Conservation (phyloP, 2,797 vertebrate genomes). For the Pseudopleuronectes americanus region DNA sequence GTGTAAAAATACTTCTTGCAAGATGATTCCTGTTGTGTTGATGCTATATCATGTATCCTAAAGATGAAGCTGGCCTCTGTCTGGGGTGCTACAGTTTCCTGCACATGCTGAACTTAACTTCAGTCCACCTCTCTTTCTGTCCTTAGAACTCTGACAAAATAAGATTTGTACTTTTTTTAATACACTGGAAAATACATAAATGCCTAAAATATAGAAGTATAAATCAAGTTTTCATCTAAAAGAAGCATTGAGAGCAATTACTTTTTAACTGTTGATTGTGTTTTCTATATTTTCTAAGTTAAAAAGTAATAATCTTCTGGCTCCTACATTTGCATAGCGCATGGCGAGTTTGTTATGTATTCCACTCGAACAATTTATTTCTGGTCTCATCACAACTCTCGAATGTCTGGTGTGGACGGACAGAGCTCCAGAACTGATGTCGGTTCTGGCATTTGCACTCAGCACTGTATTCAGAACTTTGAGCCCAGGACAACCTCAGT, state of each 20-base stretch:
- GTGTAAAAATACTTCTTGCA: background rate
- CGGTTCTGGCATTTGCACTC: no score
- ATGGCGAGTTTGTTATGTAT: no score
- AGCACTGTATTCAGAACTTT: no score
- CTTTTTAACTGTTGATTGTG: background rate
- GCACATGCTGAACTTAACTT: background rate
- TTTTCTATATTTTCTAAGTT: no score
- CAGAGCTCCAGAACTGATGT: no score
- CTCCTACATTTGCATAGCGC: no score
- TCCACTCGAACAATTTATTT: no score
- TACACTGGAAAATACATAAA: background rate
- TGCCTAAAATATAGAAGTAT: background rate
- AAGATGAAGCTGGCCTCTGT: background rate
- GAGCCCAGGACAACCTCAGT: no score
- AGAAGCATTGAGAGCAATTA: background rate
- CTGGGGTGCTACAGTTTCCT: background rate
- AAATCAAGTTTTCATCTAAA: background rate
- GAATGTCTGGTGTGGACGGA: no score
- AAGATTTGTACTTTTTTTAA: background rate
- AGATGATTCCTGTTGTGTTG: background rate
- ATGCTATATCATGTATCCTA: background rate
- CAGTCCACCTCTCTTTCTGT: no score
- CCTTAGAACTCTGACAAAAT: background rate
- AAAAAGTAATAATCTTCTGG: no score
- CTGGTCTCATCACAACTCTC: no score